Evolutionary conservation across 2,888 invertebrate genomes (phyloP), one percentile per base, ranked within the genome.

Genomic region (Calameuta pallipes): DNA sequence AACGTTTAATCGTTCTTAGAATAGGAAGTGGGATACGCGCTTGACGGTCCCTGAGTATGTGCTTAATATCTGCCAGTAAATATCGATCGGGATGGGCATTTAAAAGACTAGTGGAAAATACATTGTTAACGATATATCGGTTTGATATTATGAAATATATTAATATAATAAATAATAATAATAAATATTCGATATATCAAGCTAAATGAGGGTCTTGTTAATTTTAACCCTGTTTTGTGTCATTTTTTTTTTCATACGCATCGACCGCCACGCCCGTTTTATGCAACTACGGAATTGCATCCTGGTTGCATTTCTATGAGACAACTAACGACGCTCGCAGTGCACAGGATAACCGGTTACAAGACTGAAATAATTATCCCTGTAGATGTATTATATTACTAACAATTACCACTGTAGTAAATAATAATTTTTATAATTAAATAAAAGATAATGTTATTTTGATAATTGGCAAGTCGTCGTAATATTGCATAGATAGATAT

Each of bases 41-140:
- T 69, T 68, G 35, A 74, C 35, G 74, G 74, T 77, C 70, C 31
- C 36, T 74, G 41, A 74, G 69, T 77, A 69, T 23, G 41, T 41
- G 15, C 15, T 41, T 41, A 41, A 23, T 23, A 56, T 23, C 56
- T 56, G 56, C 4, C 56, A 9, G 56, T 23, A 23, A 56, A 56
- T 23, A 41, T 56, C 15, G 23, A 56, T 56, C 41, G 41, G 41
- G 41, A 56, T 9, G 56, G 56, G 23, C 23, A 9, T 56, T 9
- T 0, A 23, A 23, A 23, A 3, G 36, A 36, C 23, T 9, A 2
- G 1, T 23, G 23, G 9, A 56, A 9, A 23, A 56, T 56, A 23
- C 15, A 56, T 56, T 23, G 23, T 23, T 2, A 2, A 56, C 56
- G 56, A 56, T 56, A 56, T 56, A 56, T 23, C 9, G 2, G 0